Percentiles rank a stretch among this genome's conserved stretches.
phyloP scores from a whole-genome alignment of 2,113 vertebrate genomes.

The Pollimyrus isidori region DNA sequence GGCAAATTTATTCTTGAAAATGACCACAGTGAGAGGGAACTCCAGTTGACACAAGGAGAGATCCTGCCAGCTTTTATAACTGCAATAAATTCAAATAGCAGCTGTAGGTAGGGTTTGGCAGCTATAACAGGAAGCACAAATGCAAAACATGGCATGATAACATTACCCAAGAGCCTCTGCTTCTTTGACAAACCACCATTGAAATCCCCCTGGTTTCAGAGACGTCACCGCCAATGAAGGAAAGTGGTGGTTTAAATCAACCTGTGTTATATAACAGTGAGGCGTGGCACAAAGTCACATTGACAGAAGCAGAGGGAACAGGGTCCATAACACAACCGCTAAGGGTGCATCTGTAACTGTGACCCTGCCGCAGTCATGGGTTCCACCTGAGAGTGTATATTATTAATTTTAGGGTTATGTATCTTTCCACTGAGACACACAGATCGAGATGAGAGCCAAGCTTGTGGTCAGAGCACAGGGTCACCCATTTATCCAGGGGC shows the following conservation, averaged over 20 bases:
- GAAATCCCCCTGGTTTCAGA: background rate
- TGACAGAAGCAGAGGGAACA: background rate
- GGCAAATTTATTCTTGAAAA: background rate
- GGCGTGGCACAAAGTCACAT: background rate
- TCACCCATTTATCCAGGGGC: background rate
- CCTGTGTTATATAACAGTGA: background rate
- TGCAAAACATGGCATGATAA: background rate
- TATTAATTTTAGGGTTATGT: background rate
- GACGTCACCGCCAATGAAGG: background rate
- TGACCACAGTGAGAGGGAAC: constrained; percentile 2
- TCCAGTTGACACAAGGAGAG: background rate
- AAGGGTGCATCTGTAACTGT: background rate
- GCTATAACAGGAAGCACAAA: background rate
- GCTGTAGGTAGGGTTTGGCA: background rate
- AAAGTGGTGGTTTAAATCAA: background rate
- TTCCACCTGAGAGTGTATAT: background rate
- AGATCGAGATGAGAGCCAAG: background rate
- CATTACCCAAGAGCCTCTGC: background rate
- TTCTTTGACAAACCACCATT: background rate
- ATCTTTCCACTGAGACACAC: background rate
- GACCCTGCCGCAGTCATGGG: background rate
- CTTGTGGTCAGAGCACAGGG: background rate
- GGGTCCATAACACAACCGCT: background rate
- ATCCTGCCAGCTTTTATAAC: background rate
- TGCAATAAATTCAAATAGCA: background rate